Evolutionary conservation across 2,888 invertebrate genomes (phyloP).

Genomic region (Syritta pipiens): DNA sequence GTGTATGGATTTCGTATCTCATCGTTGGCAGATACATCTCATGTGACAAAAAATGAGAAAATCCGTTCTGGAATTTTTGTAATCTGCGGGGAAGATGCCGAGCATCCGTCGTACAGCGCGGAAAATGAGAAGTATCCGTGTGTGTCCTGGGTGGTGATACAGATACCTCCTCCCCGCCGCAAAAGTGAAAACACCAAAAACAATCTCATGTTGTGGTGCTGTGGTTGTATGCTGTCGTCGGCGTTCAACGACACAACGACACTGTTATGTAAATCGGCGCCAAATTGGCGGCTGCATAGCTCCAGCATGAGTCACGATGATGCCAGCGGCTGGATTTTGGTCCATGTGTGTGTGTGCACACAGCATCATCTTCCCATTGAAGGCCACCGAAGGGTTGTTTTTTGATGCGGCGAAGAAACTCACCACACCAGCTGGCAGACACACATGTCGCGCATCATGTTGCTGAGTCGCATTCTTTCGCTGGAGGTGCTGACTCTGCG

Average conservation of each 20-base stretch:
- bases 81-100: too few relatives aligned
- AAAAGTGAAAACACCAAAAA: too few relatives aligned
- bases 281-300: conserved; percentile 52
- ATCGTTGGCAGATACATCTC: too few relatives aligned
- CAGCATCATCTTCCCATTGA: neutral
- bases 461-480: neutral
- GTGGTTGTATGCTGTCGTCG: neutral
- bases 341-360: neutral
- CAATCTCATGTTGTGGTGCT: neutral
- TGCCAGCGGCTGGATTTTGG: conserved; percentile 24
- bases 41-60: too few relatives aligned
- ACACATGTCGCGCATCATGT: conserved; percentile 23
- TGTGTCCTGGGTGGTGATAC: too few relatives aligned
- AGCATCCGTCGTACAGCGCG: too few relatives aligned
- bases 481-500: neutral
- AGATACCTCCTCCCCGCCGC: too few relatives aligned
- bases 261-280: conserved; percentile 57
- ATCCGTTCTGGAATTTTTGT: too few relatives aligned
- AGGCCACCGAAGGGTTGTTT: conserved; percentile 14
- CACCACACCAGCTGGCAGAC: conserved; percentile 14
- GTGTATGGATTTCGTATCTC: too few relatives aligned
- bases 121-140: too few relatives aligned
- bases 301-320: conserved; percentile 43
- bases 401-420: neutral
- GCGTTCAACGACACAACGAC: conserved; percentile 20